These are phyloP conservation scores for Terrapene triunguis DNA, from an alignment of 2,113 vertebrate species.

Conservation along the genomic window DNA sequence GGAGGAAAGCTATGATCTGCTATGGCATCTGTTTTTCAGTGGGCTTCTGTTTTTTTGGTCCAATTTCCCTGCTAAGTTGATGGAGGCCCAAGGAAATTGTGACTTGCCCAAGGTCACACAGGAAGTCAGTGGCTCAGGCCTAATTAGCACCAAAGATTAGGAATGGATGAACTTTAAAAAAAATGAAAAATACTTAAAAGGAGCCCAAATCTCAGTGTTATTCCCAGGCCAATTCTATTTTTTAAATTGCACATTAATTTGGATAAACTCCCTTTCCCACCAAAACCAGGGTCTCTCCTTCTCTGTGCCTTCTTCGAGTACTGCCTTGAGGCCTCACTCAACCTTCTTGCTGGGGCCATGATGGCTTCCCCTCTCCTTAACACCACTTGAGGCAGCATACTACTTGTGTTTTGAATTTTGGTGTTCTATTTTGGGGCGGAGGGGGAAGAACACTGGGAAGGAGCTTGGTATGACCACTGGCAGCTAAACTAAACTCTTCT, in stretches of 20 bases:
- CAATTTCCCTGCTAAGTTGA: constrained; percentile 3
- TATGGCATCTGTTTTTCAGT: neutral
- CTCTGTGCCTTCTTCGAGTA: neutral
- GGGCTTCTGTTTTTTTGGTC: neutral
- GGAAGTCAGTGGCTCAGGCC: neutral
- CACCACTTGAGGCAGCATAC: too few species aligned
- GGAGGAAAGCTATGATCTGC: neutral
- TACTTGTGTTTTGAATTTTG: too few species aligned
- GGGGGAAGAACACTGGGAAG: too few species aligned
- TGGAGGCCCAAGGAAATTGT: constrained; percentile 9
- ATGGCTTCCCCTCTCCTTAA: neutral
- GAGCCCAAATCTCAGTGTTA: neutral
- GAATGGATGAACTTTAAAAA: neutral
- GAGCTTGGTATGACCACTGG: too few species aligned
- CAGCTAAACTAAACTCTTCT: too few species aligned
- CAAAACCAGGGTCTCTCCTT: neutral
- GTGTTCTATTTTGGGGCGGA: too few species aligned
- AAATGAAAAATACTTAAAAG: neutral
- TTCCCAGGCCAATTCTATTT: rapidly evolving
- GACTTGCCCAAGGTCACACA: neutral
- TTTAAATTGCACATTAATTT: neutral
- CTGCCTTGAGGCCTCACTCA: neutral
- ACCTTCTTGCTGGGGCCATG: rapidly evolving
- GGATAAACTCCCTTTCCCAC: neutral
- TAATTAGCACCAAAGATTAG: neutral